A percentile compares a stretch with the other conserved stretches of the same genome.
phyloP scores from a whole-genome alignment of 2,888 invertebrate species.

The Stenolophus ochropezus region DNA sequence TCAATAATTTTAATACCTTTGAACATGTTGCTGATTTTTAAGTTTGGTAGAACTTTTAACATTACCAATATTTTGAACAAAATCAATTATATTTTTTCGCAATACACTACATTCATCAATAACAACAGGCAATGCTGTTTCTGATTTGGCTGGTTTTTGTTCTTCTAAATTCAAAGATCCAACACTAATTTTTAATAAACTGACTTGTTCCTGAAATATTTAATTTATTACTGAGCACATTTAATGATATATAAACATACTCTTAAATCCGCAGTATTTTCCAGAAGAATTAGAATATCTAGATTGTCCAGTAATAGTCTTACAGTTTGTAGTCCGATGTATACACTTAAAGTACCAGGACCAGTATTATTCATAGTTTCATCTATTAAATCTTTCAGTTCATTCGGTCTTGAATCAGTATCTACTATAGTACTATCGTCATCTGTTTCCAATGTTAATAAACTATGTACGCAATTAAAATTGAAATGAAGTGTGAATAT shows the following conservation, averaged over 20 bases:
- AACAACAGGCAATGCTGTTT: conserved; percentile 48
- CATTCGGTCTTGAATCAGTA: conserved; percentile 55
- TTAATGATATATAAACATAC: conserved; percentile 48
- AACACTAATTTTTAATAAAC: conserved; percentile 52
- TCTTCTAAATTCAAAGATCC: conserved; percentile 43
- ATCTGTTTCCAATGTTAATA: conserved; percentile 40
- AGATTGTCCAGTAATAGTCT: conserved; percentile 64
- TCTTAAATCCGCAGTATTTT: conserved; percentile 63
- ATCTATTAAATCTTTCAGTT: conserved; percentile 63
- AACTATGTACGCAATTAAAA: conserved; percentile 32
- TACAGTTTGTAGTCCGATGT: conserved; percentile 63
- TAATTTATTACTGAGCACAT: neutral
- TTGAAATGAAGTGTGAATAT: conserved; percentile 50
- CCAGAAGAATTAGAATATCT: conserved; percentile 63
- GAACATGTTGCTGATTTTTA: conserved; percentile 7
- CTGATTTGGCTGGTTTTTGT: conserved; percentile 16
- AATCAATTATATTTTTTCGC: conserved; percentile 62
- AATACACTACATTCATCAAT: conserved; percentile 63
- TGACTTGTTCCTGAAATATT: conserved; percentile 59
- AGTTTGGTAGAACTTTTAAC: conserved; percentile 14
- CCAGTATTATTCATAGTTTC: conserved; percentile 61
- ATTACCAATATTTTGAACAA: conserved; percentile 61
- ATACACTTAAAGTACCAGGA: conserved; percentile 59
- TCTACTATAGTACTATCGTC: conserved; percentile 53
- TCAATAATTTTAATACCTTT: conserved; percentile 47